phyloP scores from a whole-genome alignment of 2,797 vertebrate genomes.

The Psittacula echo region DNA sequence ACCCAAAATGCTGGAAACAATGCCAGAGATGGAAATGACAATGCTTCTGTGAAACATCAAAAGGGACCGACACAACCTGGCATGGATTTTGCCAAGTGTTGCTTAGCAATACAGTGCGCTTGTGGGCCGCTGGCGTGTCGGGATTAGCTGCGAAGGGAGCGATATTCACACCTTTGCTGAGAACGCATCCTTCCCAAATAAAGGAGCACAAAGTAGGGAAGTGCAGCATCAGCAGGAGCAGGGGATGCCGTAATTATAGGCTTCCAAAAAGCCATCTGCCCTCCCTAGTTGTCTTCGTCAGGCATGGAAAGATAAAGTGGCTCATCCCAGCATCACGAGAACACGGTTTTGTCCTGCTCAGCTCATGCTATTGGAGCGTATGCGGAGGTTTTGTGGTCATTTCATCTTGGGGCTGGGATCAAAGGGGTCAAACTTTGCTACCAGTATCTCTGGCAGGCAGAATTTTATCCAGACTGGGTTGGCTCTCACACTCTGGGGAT shows the following conservation, averaged over 20 bases:
- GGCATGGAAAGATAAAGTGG: not conserved
- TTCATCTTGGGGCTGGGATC: not conserved
- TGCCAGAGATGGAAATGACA: conserved; percentile 70
- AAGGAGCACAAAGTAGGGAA: conserved; percentile 17
- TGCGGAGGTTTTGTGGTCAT: fast-evolving
- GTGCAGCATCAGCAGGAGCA: conserved; percentile 11
- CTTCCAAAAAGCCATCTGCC: conserved; percentile 13
- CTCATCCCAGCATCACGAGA: fast-evolving
- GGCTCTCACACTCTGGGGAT: not conserved
- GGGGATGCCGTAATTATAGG: not conserved
- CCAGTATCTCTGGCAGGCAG: not conserved
- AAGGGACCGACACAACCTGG: conserved; percentile 62
- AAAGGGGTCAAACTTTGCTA: not conserved
- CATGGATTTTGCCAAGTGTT: conserved; percentile 72
- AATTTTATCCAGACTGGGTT: not conserved
- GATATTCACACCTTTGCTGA: conserved; percentile 58
- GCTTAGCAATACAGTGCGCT: conserved; percentile 60
- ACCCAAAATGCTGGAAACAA: conserved; percentile 70
- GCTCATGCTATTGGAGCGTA: fast-evolving
- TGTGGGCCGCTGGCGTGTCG: conserved; percentile 42
- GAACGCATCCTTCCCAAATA: conserved; percentile 48
- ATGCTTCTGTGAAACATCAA: conserved; percentile 64
- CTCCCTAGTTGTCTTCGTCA: not conserved
- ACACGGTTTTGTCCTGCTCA: not conserved
- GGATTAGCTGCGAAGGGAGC: conserved; percentile 50